A percentile compares a stretch with the other conserved stretches of the same genome.
These are phyloP conservation scores for Cataglyphis altisquamis DNA, from an alignment of 2,888 invertebrate genomes.

Conservation along the genomic window DNA sequence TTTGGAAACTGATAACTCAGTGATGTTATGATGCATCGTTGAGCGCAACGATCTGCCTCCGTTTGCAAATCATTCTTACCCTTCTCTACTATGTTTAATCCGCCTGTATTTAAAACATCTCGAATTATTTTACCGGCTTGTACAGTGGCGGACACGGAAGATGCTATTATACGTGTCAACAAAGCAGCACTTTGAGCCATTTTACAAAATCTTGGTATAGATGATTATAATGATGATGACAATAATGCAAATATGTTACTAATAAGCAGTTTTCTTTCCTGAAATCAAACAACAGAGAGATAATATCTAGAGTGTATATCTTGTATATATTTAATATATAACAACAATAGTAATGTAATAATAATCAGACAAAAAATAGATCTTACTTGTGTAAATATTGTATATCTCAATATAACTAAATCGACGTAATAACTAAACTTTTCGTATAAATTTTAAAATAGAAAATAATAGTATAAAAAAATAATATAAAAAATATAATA, in stretches of 20 bases:
- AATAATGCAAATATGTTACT: background rate
- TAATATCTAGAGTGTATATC: constrained; percentile 5
- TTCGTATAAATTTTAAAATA: background rate
- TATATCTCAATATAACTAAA: background rate
- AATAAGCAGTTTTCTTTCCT: background rate
- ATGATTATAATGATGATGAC: background rate
- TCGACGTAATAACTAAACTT: background rate
- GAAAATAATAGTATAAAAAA: background rate
- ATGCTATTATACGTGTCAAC: constrained; percentile 91
- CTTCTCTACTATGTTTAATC: constrained; percentile 97
- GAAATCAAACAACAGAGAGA: background rate
- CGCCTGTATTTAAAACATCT: constrained; percentile 95
- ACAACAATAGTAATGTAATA: background rate
- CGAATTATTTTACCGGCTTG: constrained; percentile 96
- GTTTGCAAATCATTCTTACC: constrained; percentile 98
- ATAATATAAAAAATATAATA: background rate
- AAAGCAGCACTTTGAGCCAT: constrained; percentile 90
- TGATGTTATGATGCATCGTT: constrained; percentile 96
- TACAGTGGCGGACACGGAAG: constrained; percentile 92
- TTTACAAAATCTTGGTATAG: constrained; percentile 45
- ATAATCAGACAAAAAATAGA: background rate
- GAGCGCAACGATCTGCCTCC: constrained; percentile 98
- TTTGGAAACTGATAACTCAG: constrained; percentile 94
- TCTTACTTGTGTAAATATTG: background rate
- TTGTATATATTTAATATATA: background rate